Base-by-base conservation (phyloP, 64 coral and sea anemone genomes). In the Trachythela sp. region DNA sequence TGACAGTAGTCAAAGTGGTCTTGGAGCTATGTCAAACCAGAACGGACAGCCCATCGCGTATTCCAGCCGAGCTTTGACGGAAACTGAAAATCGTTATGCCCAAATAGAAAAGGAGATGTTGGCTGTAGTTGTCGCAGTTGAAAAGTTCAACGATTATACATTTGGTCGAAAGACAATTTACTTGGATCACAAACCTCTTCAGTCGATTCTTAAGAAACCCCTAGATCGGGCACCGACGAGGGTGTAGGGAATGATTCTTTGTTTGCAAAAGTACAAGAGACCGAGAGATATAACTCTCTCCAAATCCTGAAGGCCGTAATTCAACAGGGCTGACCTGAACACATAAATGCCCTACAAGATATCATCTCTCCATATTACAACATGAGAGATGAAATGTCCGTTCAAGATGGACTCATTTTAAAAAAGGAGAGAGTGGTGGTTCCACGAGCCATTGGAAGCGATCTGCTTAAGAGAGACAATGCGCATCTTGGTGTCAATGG, bases 401-500 rank as follows among this genome's bases (percentile, higher is more conserved):
- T 77, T 13, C 71, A 77, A 39, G 71, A 77, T 39, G 71, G 36
- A 10, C 24, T 77, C 30, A 77, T 77, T 39, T 77, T 77, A 3
- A 77, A 77, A 38, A 31, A 49, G 35, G 86, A 87, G 59, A 41
- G 86, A 39, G 42, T 87, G 86, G 86, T 87, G 50, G 59, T 87
- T 32, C 86, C 86, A 14, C 48, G 40, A 39, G 33, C 42, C 11
- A 43, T 88, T 24, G 2, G 86, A 67, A 24, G 56, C 31, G 86
- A 70, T 35, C 48, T 88, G 54, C 26, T 67, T 36, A 67, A 43
- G 37, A 43, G 34, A 43, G 52, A 88, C 56, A 40, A 43, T 68
- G 52, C 42, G 22, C 86, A 88, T 51, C 37, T 88, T 67, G 86
- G 86, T 59, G 49, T 88, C 11, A 43, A 88, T 38, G 86, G 86